These are phyloP conservation scores for Volucella bombylans DNA, from an alignment of 2,888 invertebrate genomes.

Conservation along the genomic window DNA sequence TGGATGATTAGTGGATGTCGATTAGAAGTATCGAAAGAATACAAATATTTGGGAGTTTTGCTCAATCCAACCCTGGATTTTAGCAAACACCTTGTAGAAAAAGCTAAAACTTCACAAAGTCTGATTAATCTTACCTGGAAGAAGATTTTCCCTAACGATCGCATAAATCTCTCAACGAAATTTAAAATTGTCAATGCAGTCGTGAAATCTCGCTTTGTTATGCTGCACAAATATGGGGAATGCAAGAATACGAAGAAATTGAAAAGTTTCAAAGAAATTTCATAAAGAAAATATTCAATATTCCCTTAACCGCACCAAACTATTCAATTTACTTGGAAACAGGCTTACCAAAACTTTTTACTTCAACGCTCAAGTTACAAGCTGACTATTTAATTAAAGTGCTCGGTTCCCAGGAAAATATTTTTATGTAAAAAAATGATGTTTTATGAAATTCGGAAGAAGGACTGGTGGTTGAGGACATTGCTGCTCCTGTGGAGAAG, in stretches of 20 bases:
- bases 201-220: too few relatives aligned
- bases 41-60: too few relatives aligned
- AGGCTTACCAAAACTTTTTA: slow-evolving; percentile 3
- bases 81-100: too few relatives aligned
- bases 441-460: slow-evolving; percentile 2
- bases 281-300: slow-evolving; percentile 12
- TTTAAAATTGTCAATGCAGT: too few relatives aligned
- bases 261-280: background rate
- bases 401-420: background rate
- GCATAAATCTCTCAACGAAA: too few relatives aligned
- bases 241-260: too few relatives aligned
- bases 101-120: too few relatives aligned
- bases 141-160: too few relatives aligned
- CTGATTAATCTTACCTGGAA: too few relatives aligned
- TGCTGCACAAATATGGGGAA: too few relatives aligned
- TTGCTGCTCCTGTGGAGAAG: background rate
- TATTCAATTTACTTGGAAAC: slow-evolving; percentile 10
- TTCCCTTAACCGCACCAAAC: background rate
- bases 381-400: background rate
- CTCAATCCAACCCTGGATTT: too few relatives aligned
- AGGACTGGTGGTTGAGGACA: background rate
- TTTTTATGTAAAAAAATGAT: background rate
- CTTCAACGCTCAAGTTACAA: background rate
- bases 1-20: background rate
- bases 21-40: too few relatives aligned